Conservation (phyloP, 1,140 invertebrate genomes). For the Lepidurus packardi region DNA sequence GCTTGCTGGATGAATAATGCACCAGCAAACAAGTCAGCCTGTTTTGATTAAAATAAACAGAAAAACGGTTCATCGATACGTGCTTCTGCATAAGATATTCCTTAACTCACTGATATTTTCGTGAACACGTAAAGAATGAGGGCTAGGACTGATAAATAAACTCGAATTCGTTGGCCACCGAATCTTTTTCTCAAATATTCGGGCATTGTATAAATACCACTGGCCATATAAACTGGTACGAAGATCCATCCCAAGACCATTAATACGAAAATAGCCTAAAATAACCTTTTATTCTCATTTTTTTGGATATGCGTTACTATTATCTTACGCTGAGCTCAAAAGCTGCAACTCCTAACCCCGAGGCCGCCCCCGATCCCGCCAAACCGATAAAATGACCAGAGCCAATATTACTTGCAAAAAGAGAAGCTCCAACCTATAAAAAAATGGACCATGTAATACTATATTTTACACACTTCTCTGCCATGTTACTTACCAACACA, state of each 20-base stretch:
- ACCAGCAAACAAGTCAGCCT: conserved; percentile 54
- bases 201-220: conserved; percentile 52
- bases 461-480: neutral
- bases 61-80: neutral
- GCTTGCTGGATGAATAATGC: conserved; percentile 52
- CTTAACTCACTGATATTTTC: conserved; percentile 53
- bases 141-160: conserved; percentile 52
- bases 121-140: conserved; percentile 55
- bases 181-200: conserved; percentile 54
- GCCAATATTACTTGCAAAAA: conserved; percentile 57
- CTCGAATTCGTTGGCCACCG: conserved; percentile 51
- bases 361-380: conserved; percentile 49
- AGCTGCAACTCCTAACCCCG: conserved; percentile 51
- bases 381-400: conserved; percentile 58
- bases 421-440: conserved; percentile 52
- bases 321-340: conserved; percentile 54
- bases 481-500: conserved; percentile 42
- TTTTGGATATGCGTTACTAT: neutral
- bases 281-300: conserved; percentile 27
- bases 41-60: neutral
- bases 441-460: neutral
- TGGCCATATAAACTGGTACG: conserved; percentile 54
- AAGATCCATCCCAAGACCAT: conserved; percentile 55
- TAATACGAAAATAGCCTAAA: conserved; percentile 49
- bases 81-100: neutral